Percentiles rank a stretch among this genome's conserved stretches.
Evolutionary conservation across 1,140 invertebrate species (phyloP).

Genomic region (Octopus bimaculoides): DNA sequence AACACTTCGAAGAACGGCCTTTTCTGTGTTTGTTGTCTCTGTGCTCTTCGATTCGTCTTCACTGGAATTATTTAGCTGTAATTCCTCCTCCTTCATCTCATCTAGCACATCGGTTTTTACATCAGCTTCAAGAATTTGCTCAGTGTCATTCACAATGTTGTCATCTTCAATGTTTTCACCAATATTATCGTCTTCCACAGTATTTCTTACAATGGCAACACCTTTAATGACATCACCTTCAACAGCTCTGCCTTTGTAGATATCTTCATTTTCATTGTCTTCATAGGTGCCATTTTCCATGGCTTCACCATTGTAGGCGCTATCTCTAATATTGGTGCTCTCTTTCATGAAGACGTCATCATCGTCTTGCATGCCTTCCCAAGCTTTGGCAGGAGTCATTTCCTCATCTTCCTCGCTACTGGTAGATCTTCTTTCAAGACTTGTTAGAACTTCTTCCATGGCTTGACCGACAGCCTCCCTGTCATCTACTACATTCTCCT

Average conservation of each 20-base stretch:
- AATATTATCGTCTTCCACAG: conserved; percentile 14
- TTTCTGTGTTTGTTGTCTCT: conserved; percentile 28
- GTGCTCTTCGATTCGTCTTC: conserved; percentile 18
- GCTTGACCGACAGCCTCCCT: conserved; percentile 50
- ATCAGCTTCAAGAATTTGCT: conserved; percentile 17
- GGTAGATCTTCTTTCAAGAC: conserved; percentile 51
- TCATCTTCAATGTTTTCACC: neutral
- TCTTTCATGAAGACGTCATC: neutral
- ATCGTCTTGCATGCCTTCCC: neutral
- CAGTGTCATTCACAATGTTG: too few relatives aligned
- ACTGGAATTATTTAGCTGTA: conserved; percentile 9
- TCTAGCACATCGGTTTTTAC: conserved; percentile 56
- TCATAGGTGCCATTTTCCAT: conserved; percentile 1
- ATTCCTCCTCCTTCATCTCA: conserved; percentile 24
- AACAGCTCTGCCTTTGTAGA: neutral
- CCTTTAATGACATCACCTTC: neutral
- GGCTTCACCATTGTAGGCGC: neutral
- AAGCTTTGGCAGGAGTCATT: neutral
- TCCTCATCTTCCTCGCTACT: conserved; percentile 35
- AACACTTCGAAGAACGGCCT: conserved; percentile 36
- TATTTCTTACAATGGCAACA: conserved; percentile 12
- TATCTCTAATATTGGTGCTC: neutral
- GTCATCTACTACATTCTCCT: conserved; percentile 32
- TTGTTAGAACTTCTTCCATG: conserved; percentile 41
- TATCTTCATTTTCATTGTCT: neutral